Percentiles rank a stretch among this genome's conserved stretches.
These are phyloP conservation scores for Taenaris catops DNA, from an alignment of 2,888 invertebrate species.

Conservation along the genomic window DNA sequence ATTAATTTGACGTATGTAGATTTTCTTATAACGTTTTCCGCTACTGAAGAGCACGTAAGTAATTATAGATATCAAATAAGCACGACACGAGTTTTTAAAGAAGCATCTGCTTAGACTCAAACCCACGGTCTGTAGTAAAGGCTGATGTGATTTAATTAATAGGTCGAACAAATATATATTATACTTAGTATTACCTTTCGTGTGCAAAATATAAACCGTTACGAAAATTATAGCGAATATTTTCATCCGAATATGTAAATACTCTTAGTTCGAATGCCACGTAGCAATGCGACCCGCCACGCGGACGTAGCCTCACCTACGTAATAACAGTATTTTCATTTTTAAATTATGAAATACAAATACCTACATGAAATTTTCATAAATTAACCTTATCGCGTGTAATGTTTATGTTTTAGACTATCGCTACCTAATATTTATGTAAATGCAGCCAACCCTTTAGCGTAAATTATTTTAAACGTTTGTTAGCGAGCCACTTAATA, in stretches of 20 bases:
- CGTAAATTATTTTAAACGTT: conserved; percentile 65
- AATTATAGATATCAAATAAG: too few species aligned
- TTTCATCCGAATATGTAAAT: conserved; percentile 26
- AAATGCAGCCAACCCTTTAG: conserved; percentile 61
- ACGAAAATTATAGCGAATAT: conserved; percentile 10
- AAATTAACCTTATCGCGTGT: conserved; percentile 68
- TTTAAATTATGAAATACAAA: conserved; percentile 43
- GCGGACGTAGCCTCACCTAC: conserved; percentile 26
- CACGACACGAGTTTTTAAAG: too few species aligned
- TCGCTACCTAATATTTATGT: conserved; percentile 62
- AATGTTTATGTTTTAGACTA: conserved; percentile 61
- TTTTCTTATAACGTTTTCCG: too few species aligned
- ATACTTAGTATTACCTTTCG: too few species aligned
- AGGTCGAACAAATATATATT: too few species aligned
- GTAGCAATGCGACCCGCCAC: conserved; percentile 24
- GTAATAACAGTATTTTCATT: conserved; percentile 29
- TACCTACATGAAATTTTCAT: conserved; percentile 53
- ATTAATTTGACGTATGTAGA: too few species aligned
- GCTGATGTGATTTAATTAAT: too few species aligned
- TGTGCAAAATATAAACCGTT: conserved; percentile 3
- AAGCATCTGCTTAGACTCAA: too few species aligned
- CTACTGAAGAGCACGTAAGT: too few species aligned
- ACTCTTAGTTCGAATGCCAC: conserved; percentile 23
- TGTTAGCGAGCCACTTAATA: conserved; percentile 53
- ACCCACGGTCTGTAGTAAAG: too few species aligned